These are phyloP conservation scores for Synodontis membranacea DNA, from an alignment of 2,113 vertebrate species.

Conservation along the genomic window DNA sequence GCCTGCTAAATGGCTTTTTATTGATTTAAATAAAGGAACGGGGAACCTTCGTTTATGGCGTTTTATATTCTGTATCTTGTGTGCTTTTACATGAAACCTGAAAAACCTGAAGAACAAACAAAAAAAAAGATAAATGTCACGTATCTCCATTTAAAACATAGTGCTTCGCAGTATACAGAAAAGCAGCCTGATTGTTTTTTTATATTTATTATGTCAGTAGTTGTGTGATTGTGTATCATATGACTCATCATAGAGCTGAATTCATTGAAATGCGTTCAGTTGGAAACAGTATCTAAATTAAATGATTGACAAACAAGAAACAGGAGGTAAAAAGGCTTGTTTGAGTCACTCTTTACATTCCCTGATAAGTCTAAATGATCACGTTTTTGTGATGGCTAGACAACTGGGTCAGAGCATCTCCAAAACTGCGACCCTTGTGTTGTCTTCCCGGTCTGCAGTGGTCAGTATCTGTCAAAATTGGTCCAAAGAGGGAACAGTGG, in stretches of 20 bases:
- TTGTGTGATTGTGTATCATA: not conserved
- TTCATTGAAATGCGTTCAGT: not conserved
- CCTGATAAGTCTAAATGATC: too few species aligned
- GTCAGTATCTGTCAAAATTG: too few species aligned
- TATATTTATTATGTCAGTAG: not conserved
- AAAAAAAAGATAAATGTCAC: not conserved
- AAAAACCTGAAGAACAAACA: too few species aligned
- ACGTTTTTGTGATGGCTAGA: too few species aligned
- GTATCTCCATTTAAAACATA: not conserved
- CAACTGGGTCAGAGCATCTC: too few species aligned
- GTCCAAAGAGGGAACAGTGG: too few species aligned
- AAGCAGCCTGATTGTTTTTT: not conserved
- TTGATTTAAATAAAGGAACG: constrained; percentile 38
- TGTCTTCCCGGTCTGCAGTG: too few species aligned
- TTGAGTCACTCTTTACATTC: not conserved
- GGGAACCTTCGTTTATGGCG: not conserved
- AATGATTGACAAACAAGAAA: not conserved
- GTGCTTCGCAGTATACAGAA: not conserved
- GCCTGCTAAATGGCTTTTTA: constrained; percentile 28
- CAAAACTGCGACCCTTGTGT: too few species aligned
- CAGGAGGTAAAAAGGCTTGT: not conserved
- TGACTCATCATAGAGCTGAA: not conserved
- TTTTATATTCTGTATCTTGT: not conserved
- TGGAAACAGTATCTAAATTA: not conserved
- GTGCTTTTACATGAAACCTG: not conserved